phyloP scores from a whole-genome alignment of 1,140 invertebrate genomes.

The Drosophila nigrodunni region DNA sequence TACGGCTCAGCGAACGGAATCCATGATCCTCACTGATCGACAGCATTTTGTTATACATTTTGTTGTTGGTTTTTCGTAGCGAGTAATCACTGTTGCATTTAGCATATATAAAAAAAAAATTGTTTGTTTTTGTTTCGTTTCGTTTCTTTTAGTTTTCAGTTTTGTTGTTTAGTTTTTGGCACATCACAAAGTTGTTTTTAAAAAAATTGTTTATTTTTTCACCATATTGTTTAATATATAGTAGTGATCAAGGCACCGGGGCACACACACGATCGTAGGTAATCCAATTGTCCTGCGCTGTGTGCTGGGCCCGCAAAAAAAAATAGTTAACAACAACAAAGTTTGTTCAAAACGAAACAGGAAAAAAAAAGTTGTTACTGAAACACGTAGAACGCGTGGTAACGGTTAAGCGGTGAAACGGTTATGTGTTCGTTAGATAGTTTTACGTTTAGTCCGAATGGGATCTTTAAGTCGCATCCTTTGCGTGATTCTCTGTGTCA shows the following conservation, averaged over 20 bases:
- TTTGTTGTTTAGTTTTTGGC: conserved; percentile 15
- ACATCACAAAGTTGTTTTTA: conserved; percentile 38
- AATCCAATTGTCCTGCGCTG: conserved; percentile 77
- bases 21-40: conserved; percentile 84
- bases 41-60: conserved; percentile 83
- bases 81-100: conserved; percentile 46
- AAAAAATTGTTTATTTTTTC: conserved; percentile 33
- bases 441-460: conserved; percentile 46
- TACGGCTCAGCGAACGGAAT: conserved; percentile 85
- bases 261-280: conserved; percentile 75
- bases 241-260: conserved; percentile 48
- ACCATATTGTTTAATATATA: background rate
- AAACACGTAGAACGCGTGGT: conserved; percentile 43
- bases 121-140: conserved; percentile 20
- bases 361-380: conserved; percentile 7
- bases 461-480: conserved; percentile 53
- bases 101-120: conserved; percentile 44
- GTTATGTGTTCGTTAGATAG: conserved; percentile 13
- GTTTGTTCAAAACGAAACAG: background rate
- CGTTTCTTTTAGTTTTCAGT: conserved; percentile 23
- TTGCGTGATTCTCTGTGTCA: conserved; percentile 14
- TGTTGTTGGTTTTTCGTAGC: conserved; percentile 14
- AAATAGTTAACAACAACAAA: conserved; percentile 9
- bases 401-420: conserved; percentile 30
- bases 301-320: conserved; percentile 22